These are phyloP conservation scores for Heliconius himera DNA, from an alignment of 1,140 invertebrate species.

Conservation along the genomic window DNA sequence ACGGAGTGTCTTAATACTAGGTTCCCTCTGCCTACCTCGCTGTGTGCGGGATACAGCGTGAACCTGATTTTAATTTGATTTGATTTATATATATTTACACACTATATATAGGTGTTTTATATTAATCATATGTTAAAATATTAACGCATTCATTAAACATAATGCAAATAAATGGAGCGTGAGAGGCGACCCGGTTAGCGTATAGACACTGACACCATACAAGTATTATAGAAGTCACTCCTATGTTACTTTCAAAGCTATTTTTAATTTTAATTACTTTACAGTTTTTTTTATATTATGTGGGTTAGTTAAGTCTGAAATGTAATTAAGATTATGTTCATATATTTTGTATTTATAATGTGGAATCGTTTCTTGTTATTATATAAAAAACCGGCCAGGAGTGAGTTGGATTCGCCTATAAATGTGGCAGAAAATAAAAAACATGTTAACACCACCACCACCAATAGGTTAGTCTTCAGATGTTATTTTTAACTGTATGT, in stretches of 20 bases:
- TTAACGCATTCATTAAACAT: constrained; percentile 14
- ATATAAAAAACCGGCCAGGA: too few relatives aligned
- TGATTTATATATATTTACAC: neutral
- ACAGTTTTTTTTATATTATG: neutral
- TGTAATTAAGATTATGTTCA: neutral
- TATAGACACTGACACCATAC: constrained; percentile 12
- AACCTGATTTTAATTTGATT: too few relatives aligned
- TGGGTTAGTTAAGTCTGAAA: neutral
- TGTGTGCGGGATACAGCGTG: too few relatives aligned
- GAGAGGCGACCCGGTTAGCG: constrained; percentile 14
- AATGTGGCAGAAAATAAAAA: too few relatives aligned
- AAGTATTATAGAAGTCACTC: neutral
- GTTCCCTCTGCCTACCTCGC: too few relatives aligned
- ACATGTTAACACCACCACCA: too few relatives aligned
- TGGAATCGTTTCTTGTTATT: neutral
- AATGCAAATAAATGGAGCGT: constrained; percentile 17
- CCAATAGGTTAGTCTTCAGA: too few relatives aligned
- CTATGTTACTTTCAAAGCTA: neutral
- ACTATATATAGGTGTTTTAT: constrained; percentile 3
- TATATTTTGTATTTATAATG: neutral
- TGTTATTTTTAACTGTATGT: too few relatives aligned
- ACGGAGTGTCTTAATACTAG: too few relatives aligned
- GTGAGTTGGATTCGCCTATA: too few relatives aligned
- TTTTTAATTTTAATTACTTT: constrained; percentile 8
- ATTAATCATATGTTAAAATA: constrained; percentile 15